These are phyloP conservation scores for Ptilonorhynchus violaceus DNA, from an alignment of 2,113 vertebrate species.

Conservation along the genomic window DNA sequence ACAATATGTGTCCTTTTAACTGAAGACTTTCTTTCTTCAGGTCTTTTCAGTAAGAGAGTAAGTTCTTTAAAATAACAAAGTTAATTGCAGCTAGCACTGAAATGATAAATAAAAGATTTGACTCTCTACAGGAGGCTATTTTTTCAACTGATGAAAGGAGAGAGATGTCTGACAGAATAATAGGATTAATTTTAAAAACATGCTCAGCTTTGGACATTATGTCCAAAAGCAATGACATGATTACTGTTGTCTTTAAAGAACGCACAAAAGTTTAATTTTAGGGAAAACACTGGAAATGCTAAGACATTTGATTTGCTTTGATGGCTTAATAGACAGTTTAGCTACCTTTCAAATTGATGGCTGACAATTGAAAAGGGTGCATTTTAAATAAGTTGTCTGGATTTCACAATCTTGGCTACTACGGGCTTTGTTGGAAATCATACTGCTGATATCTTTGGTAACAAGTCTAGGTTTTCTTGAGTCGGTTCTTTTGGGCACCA, in stretches of 20 bases:
- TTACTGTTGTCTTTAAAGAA: constrained; percentile 44
- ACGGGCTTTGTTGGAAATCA: neutral
- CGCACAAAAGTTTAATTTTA: constrained; percentile 13
- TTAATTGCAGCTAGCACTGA: constrained; percentile 35
- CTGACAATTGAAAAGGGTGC: neutral
- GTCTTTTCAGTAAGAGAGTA: neutral
- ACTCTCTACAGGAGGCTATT: constrained; percentile 31
- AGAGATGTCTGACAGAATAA: constrained; percentile 54
- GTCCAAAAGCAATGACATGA: constrained; percentile 40
- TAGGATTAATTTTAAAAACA: constrained; percentile 55
- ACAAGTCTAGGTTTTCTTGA: neutral
- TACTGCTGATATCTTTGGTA: neutral
- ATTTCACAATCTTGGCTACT: neutral
- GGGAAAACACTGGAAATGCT: constrained; percentile 7
- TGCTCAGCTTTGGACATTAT: constrained; percentile 23
- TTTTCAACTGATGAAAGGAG: constrained; percentile 27
- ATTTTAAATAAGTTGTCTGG: neutral
- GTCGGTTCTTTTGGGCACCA: neutral
- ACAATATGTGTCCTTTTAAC: constrained; percentile 27
- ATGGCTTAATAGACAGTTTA: constrained; percentile 26
- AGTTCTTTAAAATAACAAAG: constrained; percentile 41
- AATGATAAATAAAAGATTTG: constrained; percentile 49
- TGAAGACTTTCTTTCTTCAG: neutral
- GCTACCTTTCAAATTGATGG: neutral
- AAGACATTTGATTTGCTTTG: constrained; percentile 16